Evolutionary conservation across 2,888 invertebrate species (phyloP), one percentile per base, ranked within the genome.

Genomic region (Eucera pruinosa): DNA sequence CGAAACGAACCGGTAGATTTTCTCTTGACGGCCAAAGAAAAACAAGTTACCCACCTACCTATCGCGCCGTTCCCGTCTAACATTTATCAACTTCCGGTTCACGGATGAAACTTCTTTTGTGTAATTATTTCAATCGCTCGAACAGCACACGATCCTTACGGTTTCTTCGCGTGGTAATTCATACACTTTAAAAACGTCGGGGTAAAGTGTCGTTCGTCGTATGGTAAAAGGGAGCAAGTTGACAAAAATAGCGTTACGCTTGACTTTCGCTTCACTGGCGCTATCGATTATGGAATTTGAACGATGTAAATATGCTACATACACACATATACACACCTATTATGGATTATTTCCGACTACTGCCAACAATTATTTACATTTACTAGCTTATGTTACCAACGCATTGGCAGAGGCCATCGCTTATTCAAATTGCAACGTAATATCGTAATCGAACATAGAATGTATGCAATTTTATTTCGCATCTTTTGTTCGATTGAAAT

Each of bases 21-120:
- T 55, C 66, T 68, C 45, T 58, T 68, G 77, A 76, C 77, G 77
- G 77, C 76, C 77, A 68, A 77, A 77, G 77, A 67, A 20, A n/a
- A 20, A 27, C 30, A 3, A 23, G 9, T 30, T 13, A 48, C 30
- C 25, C 47, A 36, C 7, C 7, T 33, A 5, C 33, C 33, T 7
- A 33, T 3, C 33, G 33, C n/a, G n/a, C n/a, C n/a, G 30, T 18
- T 36, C 15, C 47, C 43, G 23, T 47, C 36, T 27, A 55, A 54
- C 11, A 2, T 73, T 66, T 33, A 27, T 47, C 25, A 9, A 30
- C 15, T 18, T 36, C 41, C 33, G 13, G 11, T 18, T 18, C 11
- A 1, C n/a, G 15, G 43, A 7, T 23, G n/a, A 30, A 30, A 30
- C 7, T 13, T n/a, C n/a, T 18, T 45, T 11, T 2, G 9, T 41